Percentiles rank a stretch among this genome's conserved stretches.
Evolutionary conservation across 1,140 invertebrate genomes (phyloP).

Genomic region (Prorops nasuta): DNA sequence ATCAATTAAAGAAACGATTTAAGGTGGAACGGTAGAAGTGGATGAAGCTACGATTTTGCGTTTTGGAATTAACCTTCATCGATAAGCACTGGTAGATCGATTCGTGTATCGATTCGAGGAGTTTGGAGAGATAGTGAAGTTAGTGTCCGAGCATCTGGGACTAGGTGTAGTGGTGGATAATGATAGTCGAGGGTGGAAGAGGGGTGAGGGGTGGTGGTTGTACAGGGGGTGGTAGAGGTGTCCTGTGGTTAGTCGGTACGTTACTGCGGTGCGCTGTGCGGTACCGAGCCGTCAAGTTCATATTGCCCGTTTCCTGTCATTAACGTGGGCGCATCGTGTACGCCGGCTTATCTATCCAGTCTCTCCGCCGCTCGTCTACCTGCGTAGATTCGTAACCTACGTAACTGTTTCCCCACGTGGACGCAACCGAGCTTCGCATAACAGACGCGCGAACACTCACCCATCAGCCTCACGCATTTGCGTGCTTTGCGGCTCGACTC

Average conservation of each 20-base stretch:
- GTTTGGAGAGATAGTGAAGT: too few species aligned
- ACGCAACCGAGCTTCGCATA: too few species aligned
- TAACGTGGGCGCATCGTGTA: slow-evolving; percentile 46
- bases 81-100: too few species aligned
- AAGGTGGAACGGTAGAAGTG: too few species aligned
- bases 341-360: slow-evolving; percentile 17
- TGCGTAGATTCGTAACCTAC: background rate
- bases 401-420: slow-evolving; percentile 20
- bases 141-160: background rate
- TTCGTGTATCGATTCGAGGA: too few species aligned
- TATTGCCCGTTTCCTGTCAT: slow-evolving; percentile 57
- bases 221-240: slow-evolving; percentile 13
- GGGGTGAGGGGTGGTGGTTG: background rate
- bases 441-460: too few species aligned
- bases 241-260: slow-evolving; percentile 41
- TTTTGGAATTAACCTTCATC: too few species aligned
- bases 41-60: too few species aligned
- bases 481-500: too few species aligned
- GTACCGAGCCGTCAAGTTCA: slow-evolving; percentile 55
- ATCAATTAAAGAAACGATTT: too few species aligned
- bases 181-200: slow-evolving; percentile 7
- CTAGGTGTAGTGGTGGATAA: background rate
- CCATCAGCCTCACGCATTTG: too few species aligned
- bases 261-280: slow-evolving; percentile 39
- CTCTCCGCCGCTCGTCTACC: background rate